These are phyloP conservation scores for Aurelia sp. DNA, from an alignment of 30 jellyfish, hydroid and myxozoan species.

Conservation along the genomic window DNA sequence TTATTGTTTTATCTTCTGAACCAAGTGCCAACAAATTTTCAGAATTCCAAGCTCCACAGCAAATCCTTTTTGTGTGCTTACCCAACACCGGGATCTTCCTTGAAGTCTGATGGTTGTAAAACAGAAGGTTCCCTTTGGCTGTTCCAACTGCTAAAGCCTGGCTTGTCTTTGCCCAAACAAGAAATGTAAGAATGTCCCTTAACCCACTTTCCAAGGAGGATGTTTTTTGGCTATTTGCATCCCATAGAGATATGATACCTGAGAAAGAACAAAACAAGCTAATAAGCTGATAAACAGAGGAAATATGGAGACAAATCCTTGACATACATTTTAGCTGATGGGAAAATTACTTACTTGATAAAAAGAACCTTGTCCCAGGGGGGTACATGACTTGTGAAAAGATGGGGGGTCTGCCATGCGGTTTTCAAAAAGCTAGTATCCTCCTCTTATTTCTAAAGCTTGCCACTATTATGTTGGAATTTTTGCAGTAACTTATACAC, in stretches of 20 bases:
- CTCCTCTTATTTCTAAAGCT: too few species aligned
- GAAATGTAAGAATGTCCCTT: constrained; percentile 80
- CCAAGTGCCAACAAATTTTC: constrained; percentile 92
- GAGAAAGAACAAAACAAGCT: neutral
- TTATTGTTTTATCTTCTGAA: constrained; percentile 80
- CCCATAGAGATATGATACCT: constrained; percentile 90
- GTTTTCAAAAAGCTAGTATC: too few species aligned
- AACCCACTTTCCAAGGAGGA: constrained; percentile 90
- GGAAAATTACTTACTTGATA: too few species aligned
- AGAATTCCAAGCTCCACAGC: constrained; percentile 96
- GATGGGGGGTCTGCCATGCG: too few species aligned
- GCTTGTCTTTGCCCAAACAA: constrained; percentile 86
- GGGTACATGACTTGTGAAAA: too few species aligned
- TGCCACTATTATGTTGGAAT: too few species aligned
- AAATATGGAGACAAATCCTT: too few species aligned
- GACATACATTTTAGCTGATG: too few species aligned
- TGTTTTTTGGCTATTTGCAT: constrained; percentile 84
- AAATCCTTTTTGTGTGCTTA: constrained; percentile 78
- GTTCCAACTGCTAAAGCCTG: constrained; percentile 92
- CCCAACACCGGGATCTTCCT: constrained; percentile 94
- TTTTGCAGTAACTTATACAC: too few species aligned
- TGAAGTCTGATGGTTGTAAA: constrained; percentile 92
- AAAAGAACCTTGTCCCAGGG: too few species aligned
- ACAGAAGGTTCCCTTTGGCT: constrained; percentile 81
- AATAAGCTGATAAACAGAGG: too few species aligned